Conservation (phyloP, 2,888 invertebrate genomes). For the Dione vanillae region DNA sequence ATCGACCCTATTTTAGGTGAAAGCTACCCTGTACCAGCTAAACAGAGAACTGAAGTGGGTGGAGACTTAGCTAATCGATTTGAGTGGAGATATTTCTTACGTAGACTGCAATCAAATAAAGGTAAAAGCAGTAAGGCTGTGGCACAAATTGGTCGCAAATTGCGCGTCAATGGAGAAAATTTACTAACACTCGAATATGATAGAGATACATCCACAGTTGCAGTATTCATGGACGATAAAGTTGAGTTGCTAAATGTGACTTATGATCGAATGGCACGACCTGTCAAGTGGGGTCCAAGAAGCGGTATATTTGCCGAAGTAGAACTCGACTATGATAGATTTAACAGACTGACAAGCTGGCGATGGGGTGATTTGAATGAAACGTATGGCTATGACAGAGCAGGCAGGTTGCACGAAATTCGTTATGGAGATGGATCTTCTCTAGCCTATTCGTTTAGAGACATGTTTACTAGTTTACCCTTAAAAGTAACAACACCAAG, state of each 20-base stretch:
- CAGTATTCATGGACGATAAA: slow-evolving; percentile 94
- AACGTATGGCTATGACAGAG: slow-evolving; percentile 94
- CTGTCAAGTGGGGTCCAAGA: slow-evolving; percentile 93
- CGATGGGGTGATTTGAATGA: slow-evolving; percentile 96
- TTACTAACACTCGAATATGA: slow-evolving; percentile 96
- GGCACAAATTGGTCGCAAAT: slow-evolving; percentile 92
- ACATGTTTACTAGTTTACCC: slow-evolving; percentile 94
- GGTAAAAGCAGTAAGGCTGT: slow-evolving; percentile 87
- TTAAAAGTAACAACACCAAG: slow-evolving; percentile 97
- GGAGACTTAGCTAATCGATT: slow-evolving; percentile 96
- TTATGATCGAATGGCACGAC: slow-evolving; percentile 93
- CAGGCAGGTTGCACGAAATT: slow-evolving; percentile 94
- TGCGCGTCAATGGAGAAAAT: slow-evolving; percentile 96
- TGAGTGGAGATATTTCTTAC: slow-evolving; percentile 97
- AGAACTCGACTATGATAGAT: slow-evolving; percentile 95
- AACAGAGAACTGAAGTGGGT: slow-evolving; percentile 94
- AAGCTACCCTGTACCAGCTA: slow-evolving; percentile 95
- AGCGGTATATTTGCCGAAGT: slow-evolving; percentile 95
- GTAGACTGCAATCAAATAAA: slow-evolving; percentile 88
- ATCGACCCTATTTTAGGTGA: slow-evolving; percentile 94
- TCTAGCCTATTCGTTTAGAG: slow-evolving; percentile 95
- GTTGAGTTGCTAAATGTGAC: slow-evolving; percentile 93
- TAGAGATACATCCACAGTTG: slow-evolving; percentile 92
- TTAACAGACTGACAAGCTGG: slow-evolving; percentile 95
- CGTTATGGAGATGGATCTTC: slow-evolving; percentile 96